Conservation (phyloP, 35 echinoderm and acorn worm genomes). For the Apostichopus californicus region DNA sequence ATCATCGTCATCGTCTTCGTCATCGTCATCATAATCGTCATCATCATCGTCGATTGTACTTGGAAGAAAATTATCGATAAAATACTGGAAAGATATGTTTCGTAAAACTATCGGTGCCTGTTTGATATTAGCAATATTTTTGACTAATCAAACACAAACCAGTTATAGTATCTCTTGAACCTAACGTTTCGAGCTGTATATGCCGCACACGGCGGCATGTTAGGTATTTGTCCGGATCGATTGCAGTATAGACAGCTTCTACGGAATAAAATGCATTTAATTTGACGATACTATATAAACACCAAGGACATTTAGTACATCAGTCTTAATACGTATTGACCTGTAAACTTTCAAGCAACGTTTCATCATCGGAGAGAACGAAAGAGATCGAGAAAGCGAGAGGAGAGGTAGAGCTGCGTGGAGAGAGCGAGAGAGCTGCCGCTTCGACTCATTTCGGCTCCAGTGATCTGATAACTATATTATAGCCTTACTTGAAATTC, state of each 20-base stretch:
- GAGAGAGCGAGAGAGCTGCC: background rate
- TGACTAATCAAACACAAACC: background rate
- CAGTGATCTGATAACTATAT: slow-evolving; percentile 7
- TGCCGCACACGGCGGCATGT: background rate
- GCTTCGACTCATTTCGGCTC: background rate
- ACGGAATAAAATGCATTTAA: slow-evolving; percentile 10
- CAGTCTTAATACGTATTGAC: background rate
- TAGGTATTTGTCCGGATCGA: background rate
- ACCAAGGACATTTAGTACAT: background rate
- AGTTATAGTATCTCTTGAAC: too few relatives aligned
- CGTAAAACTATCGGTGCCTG: too few relatives aligned
- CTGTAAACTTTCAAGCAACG: background rate
- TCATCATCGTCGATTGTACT: too few relatives aligned
- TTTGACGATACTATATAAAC: background rate
- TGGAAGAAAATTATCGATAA: too few relatives aligned
- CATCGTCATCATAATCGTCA: too few relatives aligned
- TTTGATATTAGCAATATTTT: background rate
- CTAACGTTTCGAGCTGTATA: background rate
- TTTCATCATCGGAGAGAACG: background rate
- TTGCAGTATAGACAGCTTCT: background rate
- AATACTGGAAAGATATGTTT: too few relatives aligned
- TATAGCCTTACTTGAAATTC: background rate
- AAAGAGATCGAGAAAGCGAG: too few relatives aligned
- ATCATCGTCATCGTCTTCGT: background rate
- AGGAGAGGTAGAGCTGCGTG: background rate